Base-by-base conservation (phyloP, 2,113 vertebrate genomes). In the Pelodiscus sinensis region DNA sequence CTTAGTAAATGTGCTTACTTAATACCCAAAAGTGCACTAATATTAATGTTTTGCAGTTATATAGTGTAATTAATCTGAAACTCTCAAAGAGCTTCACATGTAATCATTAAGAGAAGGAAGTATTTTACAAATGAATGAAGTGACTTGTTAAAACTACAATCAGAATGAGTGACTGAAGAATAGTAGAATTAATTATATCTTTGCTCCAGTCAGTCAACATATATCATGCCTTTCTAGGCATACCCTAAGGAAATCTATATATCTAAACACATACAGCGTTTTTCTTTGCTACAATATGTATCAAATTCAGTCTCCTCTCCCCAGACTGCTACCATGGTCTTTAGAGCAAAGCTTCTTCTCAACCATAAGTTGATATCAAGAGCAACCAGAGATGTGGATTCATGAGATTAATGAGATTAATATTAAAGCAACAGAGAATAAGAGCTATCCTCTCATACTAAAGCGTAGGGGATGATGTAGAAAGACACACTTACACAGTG, bases 371-470 rank as follows among this genome's bases (percentile, higher is more conserved):
- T 87, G 65, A 27, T 73, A 90, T n/a, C 71, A 50, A 16, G 86
- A 31, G 38, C 29, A 71, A 54, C 14, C 68, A 19, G 1, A 55
- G 1, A 1, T 50, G 86, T 82, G 3, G 52, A 73, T 54, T 71
- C 8, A n/a, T 1, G n/a, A 1, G 51, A 14, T 15, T 0, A 25
- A n/a, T 1, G n/a, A 1, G 51, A 14, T 15, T 0, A 25, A 35
- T 51, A 9, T 1, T 5, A 55, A 87, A 44, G 24, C 62, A 62
- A 71, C 82, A 55, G 78, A 38, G 1, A 56, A 5, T 56, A 31
- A 85, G 35, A 81, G 10, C 25, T 25, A 55, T 77, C 88, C n/a
- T 62, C 55, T n/a, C 71, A 38, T 1, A n/a, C 0, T 0, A 3
- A 54, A 86, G 56, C 56, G 29, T n/a, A 84, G 4, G 7, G 80